A percentile compares a stretch with the other conserved stretches of the same genome.
Conservation (phyloP, 2,888 invertebrate species). For the Lasioglossum zephyrum region DNA sequence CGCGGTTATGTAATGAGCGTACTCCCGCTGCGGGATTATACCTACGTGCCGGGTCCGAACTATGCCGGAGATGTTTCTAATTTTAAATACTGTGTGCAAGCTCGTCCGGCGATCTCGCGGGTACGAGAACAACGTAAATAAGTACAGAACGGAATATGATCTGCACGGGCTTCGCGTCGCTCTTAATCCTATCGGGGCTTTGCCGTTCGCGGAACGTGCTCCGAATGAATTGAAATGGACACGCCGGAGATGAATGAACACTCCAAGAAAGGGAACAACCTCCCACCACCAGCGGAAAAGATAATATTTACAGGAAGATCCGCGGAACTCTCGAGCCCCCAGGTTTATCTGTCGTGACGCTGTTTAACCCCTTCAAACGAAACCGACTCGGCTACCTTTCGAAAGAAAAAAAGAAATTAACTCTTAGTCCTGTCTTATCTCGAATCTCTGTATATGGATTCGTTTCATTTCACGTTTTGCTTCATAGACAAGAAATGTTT, state of each 20-base stretch:
- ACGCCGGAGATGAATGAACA: not conserved
- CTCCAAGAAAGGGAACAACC: not conserved
- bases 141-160: constrained; percentile 12
- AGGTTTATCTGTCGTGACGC: not conserved
- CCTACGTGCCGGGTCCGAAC: constrained; percentile 31
- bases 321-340: not conserved
- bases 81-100: constrained; percentile 55
- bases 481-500: too few relatives aligned
- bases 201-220: not conserved
- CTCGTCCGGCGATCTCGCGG: constrained; percentile 2
- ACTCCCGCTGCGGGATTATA: constrained; percentile 20
- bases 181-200: not conserved
- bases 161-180: not conserved
- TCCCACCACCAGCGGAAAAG: not conserved
- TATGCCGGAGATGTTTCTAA: constrained; percentile 66
- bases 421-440: not conserved
- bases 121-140: constrained; percentile 30
- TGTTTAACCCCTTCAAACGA: not conserved
- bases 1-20: constrained; percentile 53
- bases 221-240: not conserved
- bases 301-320: not conserved
- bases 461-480: too few relatives aligned
- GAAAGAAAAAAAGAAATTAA: not conserved
- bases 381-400: not conserved
- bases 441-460: too few relatives aligned